Evolutionary conservation across 2,113 vertebrate species (phyloP).

Genomic region (Okapia johnstoni): DNA sequence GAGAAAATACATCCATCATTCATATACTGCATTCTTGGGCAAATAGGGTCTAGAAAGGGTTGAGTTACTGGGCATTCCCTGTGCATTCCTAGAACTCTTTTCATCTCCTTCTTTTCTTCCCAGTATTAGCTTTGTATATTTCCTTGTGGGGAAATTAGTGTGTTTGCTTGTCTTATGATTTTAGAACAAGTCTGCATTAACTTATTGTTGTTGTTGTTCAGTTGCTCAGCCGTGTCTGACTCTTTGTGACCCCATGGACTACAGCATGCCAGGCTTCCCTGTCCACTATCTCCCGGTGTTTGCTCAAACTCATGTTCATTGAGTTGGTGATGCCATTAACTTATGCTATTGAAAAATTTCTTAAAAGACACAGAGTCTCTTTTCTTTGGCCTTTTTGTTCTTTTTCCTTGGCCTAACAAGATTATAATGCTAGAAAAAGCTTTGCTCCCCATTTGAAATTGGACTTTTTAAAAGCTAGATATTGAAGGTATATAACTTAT

Average conservation of each 20-base stretch:
- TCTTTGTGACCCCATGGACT: not conserved
- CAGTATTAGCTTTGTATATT: not conserved
- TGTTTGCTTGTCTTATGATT: not conserved
- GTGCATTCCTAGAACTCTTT: not conserved
- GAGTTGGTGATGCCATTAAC: not conserved
- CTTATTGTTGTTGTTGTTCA: not conserved
- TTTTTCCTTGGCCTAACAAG: not conserved
- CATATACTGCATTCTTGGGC: not conserved
- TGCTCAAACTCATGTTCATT: not conserved
- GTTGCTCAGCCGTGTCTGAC: not conserved
- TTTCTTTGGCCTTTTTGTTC: not conserved
- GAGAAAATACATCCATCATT: not conserved
- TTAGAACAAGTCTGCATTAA: not conserved
- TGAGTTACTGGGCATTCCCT: not conserved
- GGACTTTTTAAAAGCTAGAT: not conserved
- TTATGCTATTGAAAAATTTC: not conserved
- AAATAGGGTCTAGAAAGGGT: not conserved
- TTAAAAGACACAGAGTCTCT: not conserved
- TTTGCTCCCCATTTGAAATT: not conserved
- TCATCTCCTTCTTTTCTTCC: not conserved
- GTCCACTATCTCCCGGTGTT: not conserved
- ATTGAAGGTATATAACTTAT: not conserved
- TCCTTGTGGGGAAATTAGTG: not conserved
- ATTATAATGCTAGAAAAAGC: not conserved
- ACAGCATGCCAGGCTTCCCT: not conserved